Evolutionary conservation across 37 sponge, comb jelly and placozoan species (phyloP), one percentile per base, ranked within the genome.

Genomic region (Oscarella lobularis): DNA sequence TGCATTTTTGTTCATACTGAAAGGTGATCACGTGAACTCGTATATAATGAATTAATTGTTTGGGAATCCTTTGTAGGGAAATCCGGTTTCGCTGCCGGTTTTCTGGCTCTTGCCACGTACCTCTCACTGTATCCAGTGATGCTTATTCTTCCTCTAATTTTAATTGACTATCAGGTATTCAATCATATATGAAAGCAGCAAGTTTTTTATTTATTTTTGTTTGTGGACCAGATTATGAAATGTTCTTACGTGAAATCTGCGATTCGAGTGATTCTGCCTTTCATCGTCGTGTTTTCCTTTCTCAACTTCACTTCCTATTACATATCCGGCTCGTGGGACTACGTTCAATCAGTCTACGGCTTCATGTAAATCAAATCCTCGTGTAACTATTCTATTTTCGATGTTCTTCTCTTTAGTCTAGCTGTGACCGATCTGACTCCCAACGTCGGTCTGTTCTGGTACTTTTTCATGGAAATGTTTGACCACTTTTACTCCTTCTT

Each of bases 401-500:
- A 27, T 68, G 78, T 71, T 75, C 75, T 66, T 83, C 55, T 65
- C 34, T 37, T 37, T 79, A 37, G 79, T 9, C 73, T 83, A 2
- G 73, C 83, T 31, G 92, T 89, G 0, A 84, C 93, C 6, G 98
- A 97, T 77, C 82, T 81, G 39, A 88, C 91, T 2, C 98, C 98
- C 20, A 97, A 97, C 66, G 67, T 93, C 67, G 98, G 98, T 36
- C 84, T 93, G 14, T 93, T 93, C 76, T 97, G 98, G 98, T 97
- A 97, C 77, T 90, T 97, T 87, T 97, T 97, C 81, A 92, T 81
- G 3, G 88, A 90, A 72, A 87, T 92, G 75, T 97, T 97, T 81
- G 88, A 88, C 33, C 98, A 97, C 80, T 97, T 93, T 79, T 77
- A 85, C 55, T 60, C 74, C 27, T 90, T 97, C 89, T 97, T 97